Base-by-base conservation (phyloP, 2,888 invertebrate species). In the Agonopterix heracliana region DNA sequence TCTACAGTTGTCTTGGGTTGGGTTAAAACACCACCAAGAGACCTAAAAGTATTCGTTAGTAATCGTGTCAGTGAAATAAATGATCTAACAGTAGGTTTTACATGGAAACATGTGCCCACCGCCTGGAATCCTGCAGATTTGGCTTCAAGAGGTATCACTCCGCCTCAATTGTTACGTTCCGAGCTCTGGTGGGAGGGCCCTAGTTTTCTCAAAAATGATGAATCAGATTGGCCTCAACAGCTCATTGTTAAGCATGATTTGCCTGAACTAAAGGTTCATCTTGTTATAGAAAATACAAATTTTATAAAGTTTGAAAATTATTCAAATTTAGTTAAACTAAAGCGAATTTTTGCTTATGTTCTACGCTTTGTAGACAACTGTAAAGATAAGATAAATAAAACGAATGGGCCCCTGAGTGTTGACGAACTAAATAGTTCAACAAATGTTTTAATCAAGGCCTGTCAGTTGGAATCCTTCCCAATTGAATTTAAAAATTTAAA, bases 401-500 rank as follows among this genome's bases (percentile, higher is more conserved):
- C n/a, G n/a, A n/a, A n/a, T n/a, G n/a, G n/a, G n/a, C n/a, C n/a
- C n/a, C n/a, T n/a, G n/a, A n/a, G n/a, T n/a, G n/a, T n/a, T n/a
- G n/a, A n/a, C n/a, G n/a, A n/a, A n/a, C n/a, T n/a, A 35, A 35
- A 35, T 35, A 9, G 34, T n/a, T 13, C 13, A 3, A 9, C 42
- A 14, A 47, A 47, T 34, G 34, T 47, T 9, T 41, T 47, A 36
- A 9, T 42, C 26, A 44, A 40, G 11, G 5, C 14, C 1, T 34
- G 45, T 41, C 51, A 51, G 41, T 9, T 3, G 14, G 42, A 46
- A 13, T 40, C 34, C 3, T 51, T 48, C 44, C 1, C 10, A 12
- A 13, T 26, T 3, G 44, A 44, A 47, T 34, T 46, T 11, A 50
- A 46, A 41, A 11, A 9, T 49, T 46, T 44, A 26, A 44, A 41